Percentiles rank a stretch among this genome's conserved stretches.
phyloP scores from a whole-genome alignment of 2,113 vertebrate genomes.

The Machaerirhynchus nigripectus region DNA sequence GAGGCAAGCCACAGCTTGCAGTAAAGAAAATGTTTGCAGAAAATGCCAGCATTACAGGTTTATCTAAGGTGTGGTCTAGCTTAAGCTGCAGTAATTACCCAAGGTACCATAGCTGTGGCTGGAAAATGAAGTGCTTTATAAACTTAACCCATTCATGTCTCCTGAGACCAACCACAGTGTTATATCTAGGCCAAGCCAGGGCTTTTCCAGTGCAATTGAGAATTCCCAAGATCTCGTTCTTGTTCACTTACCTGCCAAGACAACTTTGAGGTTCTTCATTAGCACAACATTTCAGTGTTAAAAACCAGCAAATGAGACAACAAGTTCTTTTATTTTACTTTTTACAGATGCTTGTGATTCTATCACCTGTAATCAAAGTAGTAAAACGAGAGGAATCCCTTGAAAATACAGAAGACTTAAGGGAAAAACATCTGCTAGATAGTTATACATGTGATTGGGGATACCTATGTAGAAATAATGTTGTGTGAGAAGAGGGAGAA shows the following conservation, averaged over 20 bases:
- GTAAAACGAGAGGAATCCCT: background rate
- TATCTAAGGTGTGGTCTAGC: conserved; percentile 94
- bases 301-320: background rate
- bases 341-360: background rate
- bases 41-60: conserved; percentile 89
- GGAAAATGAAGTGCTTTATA: conserved; percentile 70
- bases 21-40: conserved; percentile 89
- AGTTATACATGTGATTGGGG: background rate
- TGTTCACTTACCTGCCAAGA: background rate
- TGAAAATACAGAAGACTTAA: background rate
- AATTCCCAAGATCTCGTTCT: background rate
- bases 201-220: background rate
- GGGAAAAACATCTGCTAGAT: background rate
- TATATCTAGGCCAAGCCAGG: background rate
- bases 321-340: background rate
- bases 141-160: conserved; percentile 71
- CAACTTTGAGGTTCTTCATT: background rate
- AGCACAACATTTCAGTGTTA: background rate
- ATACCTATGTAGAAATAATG: background rate
- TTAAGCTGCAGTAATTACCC: conserved; percentile 88
- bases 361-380: background rate
- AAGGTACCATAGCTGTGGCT: conserved; percentile 78
- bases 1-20: conserved; percentile 90
- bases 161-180: conserved; percentile 25
- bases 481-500: background rate